Percentiles rank a stretch among this genome's conserved stretches.
Evolutionary conservation across 2,797 vertebrate species (phyloP).

Genomic region (Pelobates cultripes): DNA sequence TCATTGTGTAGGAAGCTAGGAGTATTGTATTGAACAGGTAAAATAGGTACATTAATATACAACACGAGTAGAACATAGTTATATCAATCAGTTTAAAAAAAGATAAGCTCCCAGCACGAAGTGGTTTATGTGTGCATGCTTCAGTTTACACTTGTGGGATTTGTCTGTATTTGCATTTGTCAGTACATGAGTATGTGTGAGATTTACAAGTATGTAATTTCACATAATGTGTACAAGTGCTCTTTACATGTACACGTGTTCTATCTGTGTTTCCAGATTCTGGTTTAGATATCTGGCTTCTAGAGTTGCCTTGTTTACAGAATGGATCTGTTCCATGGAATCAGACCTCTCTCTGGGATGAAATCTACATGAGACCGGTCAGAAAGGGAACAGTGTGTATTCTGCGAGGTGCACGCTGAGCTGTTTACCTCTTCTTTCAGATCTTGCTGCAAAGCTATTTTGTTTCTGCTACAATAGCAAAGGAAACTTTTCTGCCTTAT

Average conservation of each 20-base stretch:
- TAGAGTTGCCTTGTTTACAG: slow-evolving; percentile 18
- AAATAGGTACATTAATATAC: too few species aligned
- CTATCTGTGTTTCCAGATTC: neutral
- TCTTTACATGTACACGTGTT: neutral
- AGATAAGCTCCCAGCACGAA: too few species aligned
- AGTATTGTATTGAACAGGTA: too few species aligned
- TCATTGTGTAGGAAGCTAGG: too few species aligned
- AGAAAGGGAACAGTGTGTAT: slow-evolving; percentile 34
- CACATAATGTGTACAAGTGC: too few species aligned
- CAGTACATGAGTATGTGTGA: too few species aligned
- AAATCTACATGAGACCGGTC: slow-evolving; percentile 23
- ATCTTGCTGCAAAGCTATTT: slow-evolving; percentile 24
- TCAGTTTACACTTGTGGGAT: too few species aligned
- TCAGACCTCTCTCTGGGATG: slow-evolving; percentile 27
- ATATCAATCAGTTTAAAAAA: too few species aligned
- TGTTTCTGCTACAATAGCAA: slow-evolving; percentile 10
- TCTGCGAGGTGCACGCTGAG: slow-evolving; percentile 16
- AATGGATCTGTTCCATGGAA: slow-evolving; percentile 26
- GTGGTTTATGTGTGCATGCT: too few species aligned
- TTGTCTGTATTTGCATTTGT: too few species aligned
- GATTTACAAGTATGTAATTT: too few species aligned
- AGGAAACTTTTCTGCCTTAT: neutral
- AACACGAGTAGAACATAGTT: too few species aligned
- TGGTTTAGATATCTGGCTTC: neutral
- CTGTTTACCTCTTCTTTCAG: slow-evolving; percentile 28